Evolutionary conservation across 1,140 invertebrate species (phyloP).

Genomic region (Trachelipus rathkii): DNA sequence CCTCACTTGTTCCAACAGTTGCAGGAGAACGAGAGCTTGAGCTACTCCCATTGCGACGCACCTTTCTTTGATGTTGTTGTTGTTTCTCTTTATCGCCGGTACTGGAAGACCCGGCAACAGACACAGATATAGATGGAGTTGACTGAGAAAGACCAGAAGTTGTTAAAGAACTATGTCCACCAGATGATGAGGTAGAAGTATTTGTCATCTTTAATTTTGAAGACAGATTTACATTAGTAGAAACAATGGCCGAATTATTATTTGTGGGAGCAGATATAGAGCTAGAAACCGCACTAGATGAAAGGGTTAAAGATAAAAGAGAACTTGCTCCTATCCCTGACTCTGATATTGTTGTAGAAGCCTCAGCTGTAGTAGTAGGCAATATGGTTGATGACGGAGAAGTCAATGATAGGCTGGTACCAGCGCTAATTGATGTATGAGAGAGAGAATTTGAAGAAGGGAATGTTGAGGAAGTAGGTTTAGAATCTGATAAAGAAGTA

Average conservation of each 20-base stretch:
- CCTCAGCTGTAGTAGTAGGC: slow-evolving; percentile 19
- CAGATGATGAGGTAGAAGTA: neutral
- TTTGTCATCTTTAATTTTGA: neutral
- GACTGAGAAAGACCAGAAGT: neutral
- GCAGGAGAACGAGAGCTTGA: slow-evolving; percentile 39
- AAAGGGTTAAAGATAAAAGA: neutral
- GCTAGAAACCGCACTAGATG: neutral
- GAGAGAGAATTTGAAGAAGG: slow-evolving; percentile 21
- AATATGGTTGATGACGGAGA: slow-evolving; percentile 27
- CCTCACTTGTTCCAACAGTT: slow-evolving; percentile 38
- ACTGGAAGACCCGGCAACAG: neutral
- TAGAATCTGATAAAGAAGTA: slow-evolving; percentile 21
- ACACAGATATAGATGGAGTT: neutral
- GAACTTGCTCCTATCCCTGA: neutral
- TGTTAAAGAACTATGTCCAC: neutral
- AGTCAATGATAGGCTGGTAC: slow-evolving; percentile 22
- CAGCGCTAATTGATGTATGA: slow-evolving; percentile 25
- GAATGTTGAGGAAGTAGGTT: slow-evolving; percentile 22
- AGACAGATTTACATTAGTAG: neutral
- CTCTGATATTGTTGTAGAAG: slow-evolving; percentile 14
- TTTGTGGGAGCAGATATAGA: neutral
- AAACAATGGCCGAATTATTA: neutral
- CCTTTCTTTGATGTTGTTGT: slow-evolving; percentile 33
- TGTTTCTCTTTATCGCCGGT: slow-evolving; percentile 30
- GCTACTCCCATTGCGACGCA: slow-evolving; percentile 36